Base-by-base conservation (phyloP, 2,888 invertebrate genomes). In the Seira sanloemensis region DNA sequence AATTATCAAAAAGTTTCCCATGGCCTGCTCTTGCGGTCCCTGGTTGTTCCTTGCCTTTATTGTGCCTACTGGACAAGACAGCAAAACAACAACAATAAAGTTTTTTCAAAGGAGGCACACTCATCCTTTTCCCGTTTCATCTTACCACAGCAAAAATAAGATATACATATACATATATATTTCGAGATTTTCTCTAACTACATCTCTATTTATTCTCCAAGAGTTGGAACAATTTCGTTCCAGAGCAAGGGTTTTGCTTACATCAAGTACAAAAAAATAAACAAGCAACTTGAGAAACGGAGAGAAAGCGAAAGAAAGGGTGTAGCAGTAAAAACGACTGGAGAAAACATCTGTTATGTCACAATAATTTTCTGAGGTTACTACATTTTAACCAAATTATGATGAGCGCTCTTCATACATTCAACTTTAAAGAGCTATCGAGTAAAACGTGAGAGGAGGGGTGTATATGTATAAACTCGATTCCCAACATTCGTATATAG, bases 341-440 rank as follows among this genome's bases (percentile, higher is more conserved):
- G 73, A 82, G 75, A 82, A 58, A 87, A 84, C 86, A 86, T 87
- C 87, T 87, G 86, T 85, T 86, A 81, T 87, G 86, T 86, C 87
- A 83, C 85, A 86, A 86, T 87, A 87, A 87, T 86, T 87, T 86
- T 87, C 74, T 77, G 77, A 73, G 79, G 78, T 82, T 84, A 80
- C 85, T 86, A 82, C 85, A 86, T 82, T 81, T 77, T 76, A 78
- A 82, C 85, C 87, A 86, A 87, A 86, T 87, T 87, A 87, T 86
- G 87, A 86, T 78, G 82, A 86, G 86, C 85, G 83, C 76, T 80
- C 77, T 81, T 81, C 84, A 78, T 80, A 78, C 72, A 62, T 78
- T 78, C 68, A 19, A 23, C 23, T 24, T 23, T 66, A 7, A 58
- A 5, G 58, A 58, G 58, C 5, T 18, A 58, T 58, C 26, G 23